phyloP scores from a whole-genome alignment of 1,140 invertebrate genomes.

The Bombus superbus region DNA sequence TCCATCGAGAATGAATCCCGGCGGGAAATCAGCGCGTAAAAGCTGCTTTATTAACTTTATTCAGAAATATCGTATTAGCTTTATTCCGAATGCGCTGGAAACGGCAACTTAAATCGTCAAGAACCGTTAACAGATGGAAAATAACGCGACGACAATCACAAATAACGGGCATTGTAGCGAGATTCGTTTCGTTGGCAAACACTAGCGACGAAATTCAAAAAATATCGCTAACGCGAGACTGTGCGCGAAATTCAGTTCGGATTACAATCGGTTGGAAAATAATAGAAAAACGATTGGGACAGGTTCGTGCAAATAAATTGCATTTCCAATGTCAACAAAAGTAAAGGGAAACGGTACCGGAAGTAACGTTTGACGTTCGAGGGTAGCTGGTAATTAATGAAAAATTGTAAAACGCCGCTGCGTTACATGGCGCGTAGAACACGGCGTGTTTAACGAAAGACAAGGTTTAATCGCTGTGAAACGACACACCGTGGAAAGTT shows the following conservation, averaged over 20 bases:
- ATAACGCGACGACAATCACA: not conserved
- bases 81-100: not conserved
- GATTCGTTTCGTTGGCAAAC: too few species aligned
- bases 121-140: not conserved
- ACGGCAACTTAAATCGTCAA: not conserved
- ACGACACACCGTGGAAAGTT: not conserved
- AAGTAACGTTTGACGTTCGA: not conserved
- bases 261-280: not conserved
- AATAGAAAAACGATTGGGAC: not conserved
- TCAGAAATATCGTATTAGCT: not conserved
- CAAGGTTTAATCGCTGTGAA: not conserved
- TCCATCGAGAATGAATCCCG: not conserved
- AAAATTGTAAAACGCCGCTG: not conserved
- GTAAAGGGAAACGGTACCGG: not conserved
- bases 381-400: not conserved
- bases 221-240: not conserved
- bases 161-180: too few species aligned
- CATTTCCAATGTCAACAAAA: not conserved
- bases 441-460: not conserved
- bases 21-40: not conserved
- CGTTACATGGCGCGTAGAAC: not conserved
- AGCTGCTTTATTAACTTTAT: slow-evolving; percentile 1
- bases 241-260: not conserved
- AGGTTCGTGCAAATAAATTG: not conserved
- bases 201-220: not conserved